Percentiles rank a stretch among this genome's conserved stretches.
Conservation (phyloP, 2,797 vertebrate genomes). For the Girardinus metallicus region DNA sequence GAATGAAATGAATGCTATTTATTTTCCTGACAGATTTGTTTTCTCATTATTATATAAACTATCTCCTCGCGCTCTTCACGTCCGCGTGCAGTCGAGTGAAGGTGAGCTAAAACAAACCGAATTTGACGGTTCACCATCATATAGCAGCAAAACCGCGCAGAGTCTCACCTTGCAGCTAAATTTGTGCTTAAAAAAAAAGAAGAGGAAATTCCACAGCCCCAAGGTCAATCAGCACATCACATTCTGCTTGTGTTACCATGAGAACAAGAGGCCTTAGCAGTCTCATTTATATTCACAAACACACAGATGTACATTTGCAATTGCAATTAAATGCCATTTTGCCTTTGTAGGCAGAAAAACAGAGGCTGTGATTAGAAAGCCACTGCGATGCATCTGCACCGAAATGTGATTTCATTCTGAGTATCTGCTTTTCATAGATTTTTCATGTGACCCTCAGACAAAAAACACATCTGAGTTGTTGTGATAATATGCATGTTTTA, state of each 20-base stretch:
- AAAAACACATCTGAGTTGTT: conserved; percentile 38
- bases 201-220: conserved; percentile 57
- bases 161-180: conserved; percentile 54
- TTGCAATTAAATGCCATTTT: conserved; percentile 77
- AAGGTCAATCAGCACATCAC: conserved; percentile 77
- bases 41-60: conserved; percentile 48
- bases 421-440: conserved; percentile 52
- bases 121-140: conserved; percentile 18
- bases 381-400: conserved; percentile 33
- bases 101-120: conserved; percentile 24
- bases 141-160: conserved; percentile 1
- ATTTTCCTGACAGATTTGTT: conserved; percentile 50
- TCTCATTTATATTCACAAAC: conserved; percentile 79
- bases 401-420: conserved; percentile 46
- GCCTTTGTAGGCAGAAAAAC: conserved; percentile 55
- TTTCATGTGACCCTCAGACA: conserved; percentile 39
- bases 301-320: conserved; percentile 76
- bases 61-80: conserved; percentile 17
- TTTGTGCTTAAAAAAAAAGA: conserved; percentile 19
- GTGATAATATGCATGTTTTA: conserved; percentile 58
- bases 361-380: conserved; percentile 44
- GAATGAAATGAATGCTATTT: conserved; percentile 57
- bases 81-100: conserved; percentile 25
- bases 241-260: conserved; percentile 79
- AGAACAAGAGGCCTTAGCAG: conserved; percentile 73